Percentiles rank a stretch among this genome's conserved stretches.
Evolutionary conservation across 1,140 invertebrate genomes (phyloP).

Genomic region (Pantala flavescens): DNA sequence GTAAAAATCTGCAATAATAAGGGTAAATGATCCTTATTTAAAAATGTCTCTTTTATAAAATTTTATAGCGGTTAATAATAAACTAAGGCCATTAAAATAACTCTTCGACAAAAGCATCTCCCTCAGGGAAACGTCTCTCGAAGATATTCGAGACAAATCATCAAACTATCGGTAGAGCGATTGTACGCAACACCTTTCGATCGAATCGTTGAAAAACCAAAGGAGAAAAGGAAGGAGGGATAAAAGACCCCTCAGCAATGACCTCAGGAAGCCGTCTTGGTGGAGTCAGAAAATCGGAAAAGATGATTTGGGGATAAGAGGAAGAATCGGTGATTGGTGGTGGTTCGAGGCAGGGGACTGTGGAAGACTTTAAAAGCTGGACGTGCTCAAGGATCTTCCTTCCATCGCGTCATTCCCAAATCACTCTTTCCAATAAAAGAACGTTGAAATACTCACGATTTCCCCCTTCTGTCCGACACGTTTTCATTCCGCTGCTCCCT

Average conservation of each 20-base stretch:
- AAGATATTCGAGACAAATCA: too few relatives aligned
- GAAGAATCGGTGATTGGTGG: neutral
- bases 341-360: neutral
- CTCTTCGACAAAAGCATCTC: too few relatives aligned
- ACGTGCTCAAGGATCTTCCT: neutral
- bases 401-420: neutral
- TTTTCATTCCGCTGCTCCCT: neutral
- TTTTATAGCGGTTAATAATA: too few relatives aligned
- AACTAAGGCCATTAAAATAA: too few relatives aligned
- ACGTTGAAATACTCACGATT: neutral
- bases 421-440: neutral
- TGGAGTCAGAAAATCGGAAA: neutral
- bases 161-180: too few relatives aligned
- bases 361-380: conserved; percentile 6
- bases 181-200: too few relatives aligned
- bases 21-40: too few relatives aligned
- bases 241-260: neutral
- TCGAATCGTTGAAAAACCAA: too few relatives aligned
- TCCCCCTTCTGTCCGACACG: neutral
- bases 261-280: neutral
- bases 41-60: too few relatives aligned
- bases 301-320: neutral
- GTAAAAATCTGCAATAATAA: too few relatives aligned
- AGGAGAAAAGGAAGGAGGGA: too few relatives aligned
- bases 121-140: too few relatives aligned